A percentile compares a stretch with the other conserved stretches of the same genome.
Conservation (phyloP, 2,113 vertebrate genomes). For the Leptosomus discolor region DNA sequence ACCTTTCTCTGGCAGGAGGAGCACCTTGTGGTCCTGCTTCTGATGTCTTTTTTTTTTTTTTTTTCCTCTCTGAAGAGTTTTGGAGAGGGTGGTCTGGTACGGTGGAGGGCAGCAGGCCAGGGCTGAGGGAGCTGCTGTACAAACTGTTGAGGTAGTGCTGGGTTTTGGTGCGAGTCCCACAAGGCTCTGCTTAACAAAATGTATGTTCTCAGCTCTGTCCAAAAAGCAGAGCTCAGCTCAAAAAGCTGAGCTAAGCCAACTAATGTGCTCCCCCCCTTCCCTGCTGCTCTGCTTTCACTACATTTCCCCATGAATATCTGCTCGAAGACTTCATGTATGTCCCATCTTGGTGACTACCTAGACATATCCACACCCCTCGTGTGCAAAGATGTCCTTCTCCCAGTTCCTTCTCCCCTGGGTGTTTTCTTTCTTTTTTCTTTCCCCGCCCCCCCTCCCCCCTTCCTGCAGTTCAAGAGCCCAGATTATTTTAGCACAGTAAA, state of each 20-base stretch:
- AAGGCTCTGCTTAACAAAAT: not conserved
- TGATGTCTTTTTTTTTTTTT: not conserved
- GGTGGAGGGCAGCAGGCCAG: not conserved
- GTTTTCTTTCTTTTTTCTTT: not conserved
- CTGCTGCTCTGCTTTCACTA: not conserved
- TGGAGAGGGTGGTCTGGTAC: not conserved
- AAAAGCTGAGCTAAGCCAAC: not conserved
- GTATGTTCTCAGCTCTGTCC: not conserved
- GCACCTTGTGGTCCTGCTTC: not conserved
- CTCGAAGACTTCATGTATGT: not conserved
- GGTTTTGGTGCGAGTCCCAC: not conserved
- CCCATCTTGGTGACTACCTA: fast-evolving
- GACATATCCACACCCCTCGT: not conserved
- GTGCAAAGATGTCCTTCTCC: not conserved
- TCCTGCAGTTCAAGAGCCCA: not conserved
- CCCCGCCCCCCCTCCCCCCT: too few species aligned
- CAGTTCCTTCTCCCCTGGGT: not conserved
- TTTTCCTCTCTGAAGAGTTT: not conserved
- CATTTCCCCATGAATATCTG: not conserved
- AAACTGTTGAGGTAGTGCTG: not conserved
- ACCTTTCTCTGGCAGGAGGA: not conserved
- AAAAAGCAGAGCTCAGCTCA: not conserved
- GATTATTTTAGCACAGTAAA: conserved; percentile 38
- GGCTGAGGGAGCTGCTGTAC: not conserved
- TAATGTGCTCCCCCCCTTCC: not conserved